Base-by-base conservation (phyloP, 2,888 invertebrate species). In the Orthosia gracilis region DNA sequence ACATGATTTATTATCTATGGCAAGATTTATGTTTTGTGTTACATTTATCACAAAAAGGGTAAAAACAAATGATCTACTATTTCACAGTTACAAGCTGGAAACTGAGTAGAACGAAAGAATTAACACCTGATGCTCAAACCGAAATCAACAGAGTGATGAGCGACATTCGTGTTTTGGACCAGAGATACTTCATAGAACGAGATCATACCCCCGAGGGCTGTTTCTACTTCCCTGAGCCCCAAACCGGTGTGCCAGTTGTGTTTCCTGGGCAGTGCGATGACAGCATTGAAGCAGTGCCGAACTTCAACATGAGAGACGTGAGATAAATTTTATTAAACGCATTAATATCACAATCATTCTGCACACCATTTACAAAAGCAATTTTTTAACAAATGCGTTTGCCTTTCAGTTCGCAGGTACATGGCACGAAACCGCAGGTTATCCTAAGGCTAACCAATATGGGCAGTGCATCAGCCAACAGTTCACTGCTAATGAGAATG, bases 61-160 rank as follows among this genome's bases (percentile, higher is more conserved):
- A 7, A 4, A n/a, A 45, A 9, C 12, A 3, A 66, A 15, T 5
- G 3, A 49, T 55, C 9, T 50, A 21, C 18, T 15, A n/a, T 12
- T 69, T 86, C 87, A n/a, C 85, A 95, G 95, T 95, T 3, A 80
- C 85, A 26, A 92, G 91, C 40, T 95, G 95, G 95, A 95, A 94
- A 72, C 82, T 95, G 0, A 94, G 95, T 75, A 90, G 93, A 84
- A 85, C 88, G 0, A 93, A 88, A 57, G 57, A 87, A 4, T 74
- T 95, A 26, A 47, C 89, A 3, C 0, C 76, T 7, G 50, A 23
- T 0, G 88, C 89, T 3, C 21, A 17, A 4, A 68, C 26, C 2
- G 83, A 83, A 0, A 93, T 94, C 3, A 87, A 91, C 62, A 73
- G 64, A 23, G 87, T 88, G 0, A 88, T 90, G 15, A 86, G 73